Conservation (phyloP, 2,888 invertebrate genomes). For the Erebia epiphron region DNA sequence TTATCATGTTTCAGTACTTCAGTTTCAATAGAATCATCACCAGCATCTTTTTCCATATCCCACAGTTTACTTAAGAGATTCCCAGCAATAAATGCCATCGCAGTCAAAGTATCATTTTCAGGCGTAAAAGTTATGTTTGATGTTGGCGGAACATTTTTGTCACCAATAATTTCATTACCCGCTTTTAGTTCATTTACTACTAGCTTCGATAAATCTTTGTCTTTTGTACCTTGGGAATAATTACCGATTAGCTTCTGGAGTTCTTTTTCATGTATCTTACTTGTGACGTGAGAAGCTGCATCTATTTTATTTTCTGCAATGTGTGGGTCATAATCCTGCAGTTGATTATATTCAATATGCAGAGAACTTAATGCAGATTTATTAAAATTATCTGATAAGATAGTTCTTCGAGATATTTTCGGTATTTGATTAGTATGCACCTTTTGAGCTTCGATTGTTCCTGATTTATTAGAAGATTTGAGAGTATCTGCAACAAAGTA, state of each 20-base stretch:
- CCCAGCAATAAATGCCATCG: conserved; percentile 75
- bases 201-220: conserved; percentile 65
- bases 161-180: conserved; percentile 66
- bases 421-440: conserved; percentile 44
- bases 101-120: conserved; percentile 72
- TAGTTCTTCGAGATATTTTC: conserved; percentile 52
- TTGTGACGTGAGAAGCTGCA: conserved; percentile 48
- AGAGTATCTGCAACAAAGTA: conserved; percentile 60
- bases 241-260: conserved; percentile 55
- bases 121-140: conserved; percentile 75
- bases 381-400: conserved; percentile 45
- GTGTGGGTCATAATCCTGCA: conserved; percentile 54
- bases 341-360: conserved; percentile 63
- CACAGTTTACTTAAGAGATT: conserved; percentile 73
- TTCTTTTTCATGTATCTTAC: conserved; percentile 48
- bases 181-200: conserved; percentile 68
- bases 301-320: conserved; percentile 70
- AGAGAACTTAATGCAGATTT: conserved; percentile 49
- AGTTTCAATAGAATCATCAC: conserved; percentile 58
- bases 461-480: conserved; percentile 55
- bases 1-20: conserved; percentile 68
- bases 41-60: conserved; percentile 68
- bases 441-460: conserved; percentile 61
- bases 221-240: conserved; percentile 55
- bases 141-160: conserved; percentile 54